A percentile compares a stretch with the other conserved stretches of the same genome.
Conservation (phyloP, 1,140 invertebrate genomes). For the Kradibia gibbosae region DNA sequence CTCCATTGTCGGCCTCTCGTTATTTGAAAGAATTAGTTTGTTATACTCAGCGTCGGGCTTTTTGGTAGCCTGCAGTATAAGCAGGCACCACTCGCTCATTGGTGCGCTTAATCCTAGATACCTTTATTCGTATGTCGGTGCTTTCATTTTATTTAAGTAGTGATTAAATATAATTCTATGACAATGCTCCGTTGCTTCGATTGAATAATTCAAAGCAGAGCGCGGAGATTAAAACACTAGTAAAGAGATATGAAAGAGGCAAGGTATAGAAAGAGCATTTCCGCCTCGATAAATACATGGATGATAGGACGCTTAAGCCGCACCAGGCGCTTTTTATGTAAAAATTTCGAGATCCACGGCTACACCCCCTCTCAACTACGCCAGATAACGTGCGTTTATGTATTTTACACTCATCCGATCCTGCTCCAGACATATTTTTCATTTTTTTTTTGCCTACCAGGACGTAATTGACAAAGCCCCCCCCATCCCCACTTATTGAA, state of each 20-base stretch:
- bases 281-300: slow-evolving; percentile 42
- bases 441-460: not conserved
- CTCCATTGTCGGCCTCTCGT: not conserved
- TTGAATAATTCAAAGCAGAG: slow-evolving; percentile 49
- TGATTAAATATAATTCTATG: slow-evolving; percentile 43
- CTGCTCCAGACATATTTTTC: slow-evolving; percentile 3
- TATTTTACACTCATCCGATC: not conserved
- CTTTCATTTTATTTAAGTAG: not conserved
- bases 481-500: not conserved
- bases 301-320: slow-evolving; percentile 48
- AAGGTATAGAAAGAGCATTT: slow-evolving; percentile 40
- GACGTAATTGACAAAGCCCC: not conserved
- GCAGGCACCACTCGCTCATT: not conserved
- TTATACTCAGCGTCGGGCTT: not conserved
- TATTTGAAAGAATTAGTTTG: not conserved
- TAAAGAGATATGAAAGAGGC: slow-evolving; percentile 4
- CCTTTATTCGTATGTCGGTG: not conserved
- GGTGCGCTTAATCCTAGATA: slow-evolving; percentile 6
- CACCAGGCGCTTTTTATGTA: slow-evolving; percentile 22
- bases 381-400: slow-evolving; percentile 13
- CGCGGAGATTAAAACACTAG: slow-evolving; percentile 38
- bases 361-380: not conserved
- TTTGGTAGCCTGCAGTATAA: not conserved
- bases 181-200: slow-evolving; percentile 24
- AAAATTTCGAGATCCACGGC: slow-evolving; percentile 9